phyloP scores from a whole-genome alignment of 1,140 invertebrate genomes.

The Hormaphis cornu region DNA sequence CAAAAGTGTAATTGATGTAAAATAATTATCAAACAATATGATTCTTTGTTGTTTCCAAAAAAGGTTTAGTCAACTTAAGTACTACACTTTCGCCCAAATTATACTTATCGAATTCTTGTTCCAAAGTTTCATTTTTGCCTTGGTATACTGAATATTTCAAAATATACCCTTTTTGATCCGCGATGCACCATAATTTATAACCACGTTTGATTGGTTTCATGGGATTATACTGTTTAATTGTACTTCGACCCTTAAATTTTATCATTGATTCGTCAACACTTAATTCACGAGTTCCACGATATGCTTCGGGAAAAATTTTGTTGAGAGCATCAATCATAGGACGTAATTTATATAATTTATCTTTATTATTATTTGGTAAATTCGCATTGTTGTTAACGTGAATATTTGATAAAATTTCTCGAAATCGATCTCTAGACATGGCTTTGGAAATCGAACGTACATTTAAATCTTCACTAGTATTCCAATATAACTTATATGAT shows the following conservation, averaged over 20 bases:
- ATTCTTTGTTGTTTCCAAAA: not conserved
- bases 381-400: not conserved
- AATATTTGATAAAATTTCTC: not conserved
- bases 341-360: slow-evolving; percentile 35
- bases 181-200: slow-evolving; percentile 40
- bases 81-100: slow-evolving; percentile 38
- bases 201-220: slow-evolving; percentile 41
- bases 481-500: not conserved
- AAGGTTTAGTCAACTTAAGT: slow-evolving; percentile 19
- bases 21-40: slow-evolving; percentile 3
- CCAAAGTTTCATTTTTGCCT: slow-evolving; percentile 32
- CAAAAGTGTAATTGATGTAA: not conserved
- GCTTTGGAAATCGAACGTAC: not conserved
- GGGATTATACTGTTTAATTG: slow-evolving; percentile 39
- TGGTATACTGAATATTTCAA: slow-evolving; percentile 37
- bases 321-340: slow-evolving; percentile 18
- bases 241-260: slow-evolving; percentile 38
- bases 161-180: slow-evolving; percentile 36
- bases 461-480: not conserved
- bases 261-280: slow-evolving; percentile 38
- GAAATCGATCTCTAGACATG: not conserved
- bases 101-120: not conserved
- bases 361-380: slow-evolving; percentile 2
- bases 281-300: not conserved
- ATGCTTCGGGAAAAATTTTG: slow-evolving; percentile 15